Base-by-base conservation (phyloP, 1,140 invertebrate genomes). In the Pomacea maculata region DNA sequence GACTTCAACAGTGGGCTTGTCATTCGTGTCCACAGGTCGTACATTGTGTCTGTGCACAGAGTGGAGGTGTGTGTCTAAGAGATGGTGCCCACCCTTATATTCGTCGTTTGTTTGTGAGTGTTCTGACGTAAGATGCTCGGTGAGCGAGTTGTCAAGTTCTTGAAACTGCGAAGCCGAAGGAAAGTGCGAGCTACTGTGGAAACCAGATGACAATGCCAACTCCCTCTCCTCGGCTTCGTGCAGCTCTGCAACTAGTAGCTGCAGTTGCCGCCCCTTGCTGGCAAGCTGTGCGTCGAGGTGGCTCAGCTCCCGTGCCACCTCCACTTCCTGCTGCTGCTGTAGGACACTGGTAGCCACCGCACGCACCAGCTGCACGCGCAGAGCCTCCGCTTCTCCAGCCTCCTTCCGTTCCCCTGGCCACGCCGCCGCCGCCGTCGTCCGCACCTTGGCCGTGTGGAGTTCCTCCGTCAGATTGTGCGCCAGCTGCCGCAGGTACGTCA, bases 401-500 rank as follows among this genome's bases (percentile, higher is more conserved):
- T 94, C 94, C 86, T 95, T 95, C 19, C 95, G 91, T 61, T 94
- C 93, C 92, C 90, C 76, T 88, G 90, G 19, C 86, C 82, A 85
- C 86, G 61, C 25, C n/a, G 83, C 88, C 45, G 76, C 34, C 70
- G 21, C 7, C 71, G 71, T 3, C n/a, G 71, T 9, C 9, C n/a
- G n/a, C 29, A 29, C 71, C 34, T 45, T 45, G 15, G n/a, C 80
- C 25, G n/a, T 1, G 3, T 5, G 14, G 3, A 74, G 12, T 72
- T 82, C 72, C n/a, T 75, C 19, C 21, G 75, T 75, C 34, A 95
- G 94, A 2, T 93, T 93, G 70, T 94, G 93, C 75, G 95, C 86
- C 84, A 94, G 90, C 4, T 94, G 93, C 4, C 95, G 90, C 52
- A 93, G 89, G 88, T 95, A 94, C 87, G 95, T 95, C 89, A 95